phyloP scores from a whole-genome alignment of 2,113 vertebrate species.

The Callipepla squamata region DNA sequence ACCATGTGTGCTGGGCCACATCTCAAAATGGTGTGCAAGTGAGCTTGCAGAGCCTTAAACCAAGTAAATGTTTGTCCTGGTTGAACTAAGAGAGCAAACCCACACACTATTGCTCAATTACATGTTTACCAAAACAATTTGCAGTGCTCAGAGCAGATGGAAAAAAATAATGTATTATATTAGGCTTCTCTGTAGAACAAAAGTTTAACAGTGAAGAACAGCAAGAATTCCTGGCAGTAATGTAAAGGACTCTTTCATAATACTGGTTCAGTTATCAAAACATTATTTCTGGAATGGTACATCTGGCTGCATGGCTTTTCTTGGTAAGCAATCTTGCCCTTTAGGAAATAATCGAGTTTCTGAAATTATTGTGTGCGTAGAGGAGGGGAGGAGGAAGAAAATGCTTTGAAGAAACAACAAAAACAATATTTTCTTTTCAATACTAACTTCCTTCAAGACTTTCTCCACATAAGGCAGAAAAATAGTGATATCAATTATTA shows the following conservation, averaged over 20 bases:
- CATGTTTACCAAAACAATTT: not conserved
- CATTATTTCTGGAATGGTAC: slow-evolving; percentile 73
- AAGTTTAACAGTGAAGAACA: slow-evolving; percentile 58
- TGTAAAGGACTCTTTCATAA: slow-evolving; percentile 66
- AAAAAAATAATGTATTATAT: slow-evolving; percentile 38
- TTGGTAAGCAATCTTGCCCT: slow-evolving; percentile 63
- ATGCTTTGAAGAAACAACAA: slow-evolving; percentile 51
- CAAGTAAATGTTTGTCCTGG: not conserved
- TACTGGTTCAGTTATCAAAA: slow-evolving; percentile 68
- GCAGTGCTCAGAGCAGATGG: slow-evolving; percentile 31
- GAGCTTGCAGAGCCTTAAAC: not conserved
- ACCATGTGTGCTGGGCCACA: not conserved
- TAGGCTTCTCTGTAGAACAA: slow-evolving; percentile 53
- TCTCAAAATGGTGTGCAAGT: not conserved
- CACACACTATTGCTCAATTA: slow-evolving; percentile 13
- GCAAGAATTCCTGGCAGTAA: slow-evolving; percentile 61
- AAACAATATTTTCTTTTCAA: slow-evolving; percentile 62
- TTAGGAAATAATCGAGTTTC: slow-evolving; percentile 72
- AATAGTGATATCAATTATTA: slow-evolving; percentile 1
- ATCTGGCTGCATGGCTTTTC: slow-evolving; percentile 50
- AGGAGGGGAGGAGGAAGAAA: not conserved
- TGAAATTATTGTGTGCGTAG: slow-evolving; percentile 40
- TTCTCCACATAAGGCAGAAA: slow-evolving; percentile 36
- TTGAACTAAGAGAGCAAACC: slow-evolving; percentile 13
- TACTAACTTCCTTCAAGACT: slow-evolving; percentile 40